These are phyloP conservation scores for Aphodius granarius DNA, from an alignment of 2,888 invertebrate species.

Conservation along the genomic window DNA sequence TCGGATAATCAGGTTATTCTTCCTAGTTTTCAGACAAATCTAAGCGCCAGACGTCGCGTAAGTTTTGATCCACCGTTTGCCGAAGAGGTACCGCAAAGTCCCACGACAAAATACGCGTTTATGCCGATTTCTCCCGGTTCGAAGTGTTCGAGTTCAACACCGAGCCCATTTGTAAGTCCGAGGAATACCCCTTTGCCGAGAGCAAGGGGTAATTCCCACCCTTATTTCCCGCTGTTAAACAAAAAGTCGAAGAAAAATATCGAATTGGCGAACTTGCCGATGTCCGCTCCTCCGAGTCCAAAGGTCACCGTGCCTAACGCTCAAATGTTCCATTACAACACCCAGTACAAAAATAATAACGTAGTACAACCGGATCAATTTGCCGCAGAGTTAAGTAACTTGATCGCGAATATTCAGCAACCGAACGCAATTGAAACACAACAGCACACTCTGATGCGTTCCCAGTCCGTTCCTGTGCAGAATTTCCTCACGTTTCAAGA, in stretches of 20 bases:
- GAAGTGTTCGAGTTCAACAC: conserved; percentile 68
- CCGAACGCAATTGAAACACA: conserved; percentile 38
- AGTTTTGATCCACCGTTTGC: conserved; percentile 59
- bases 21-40: conserved; percentile 12
- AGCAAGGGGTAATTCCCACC: conserved; percentile 61
- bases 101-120: conserved; percentile 80
- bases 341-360: conserved; percentile 2
- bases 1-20: conserved; percentile 5
- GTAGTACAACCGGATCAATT: conserved; percentile 49
- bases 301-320: conserved; percentile 55
- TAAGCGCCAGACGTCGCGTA: conserved; percentile 55
- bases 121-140: conserved; percentile 84
- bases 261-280: conserved; percentile 49
- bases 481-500: conserved; percentile 13
- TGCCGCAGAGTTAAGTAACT: conserved; percentile 64
- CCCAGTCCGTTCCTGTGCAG: conserved; percentile 76
- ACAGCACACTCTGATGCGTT: conserved; percentile 54
- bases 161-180: conserved; percentile 83
- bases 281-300: conserved; percentile 73
- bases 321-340: conserved; percentile 55
- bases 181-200: conserved; percentile 74
- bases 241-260: conserved; percentile 26
- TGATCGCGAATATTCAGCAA: conserved; percentile 59
- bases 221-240: conserved; percentile 42
- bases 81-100: conserved; percentile 68